phyloP scores from a whole-genome alignment of 2,888 invertebrate species.

The Ellobium chinense region DNA sequence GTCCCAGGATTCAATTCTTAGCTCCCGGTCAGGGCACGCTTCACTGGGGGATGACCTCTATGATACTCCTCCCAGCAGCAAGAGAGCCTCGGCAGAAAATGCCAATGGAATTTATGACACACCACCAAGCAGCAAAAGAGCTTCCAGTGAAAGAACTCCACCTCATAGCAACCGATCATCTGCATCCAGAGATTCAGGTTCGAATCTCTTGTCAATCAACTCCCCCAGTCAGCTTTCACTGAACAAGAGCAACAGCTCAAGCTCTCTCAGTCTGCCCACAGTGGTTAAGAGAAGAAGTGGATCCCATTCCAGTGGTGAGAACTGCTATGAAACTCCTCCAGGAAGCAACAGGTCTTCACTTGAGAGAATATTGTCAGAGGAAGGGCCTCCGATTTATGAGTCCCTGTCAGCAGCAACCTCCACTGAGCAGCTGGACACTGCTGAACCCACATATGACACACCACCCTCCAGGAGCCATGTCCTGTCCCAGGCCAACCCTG shows the following conservation, averaged over 20 bases:
- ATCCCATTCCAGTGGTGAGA: conserved; percentile 33
- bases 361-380: conserved; percentile 49
- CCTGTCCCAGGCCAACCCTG: conserved; percentile 21
- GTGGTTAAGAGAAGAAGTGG: conserved; percentile 12
- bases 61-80: conserved; percentile 35
- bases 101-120: conserved; percentile 57
- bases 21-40: conserved; percentile 26
- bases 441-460: conserved; percentile 51
- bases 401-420: conserved; percentile 33
- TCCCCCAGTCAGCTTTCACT: conserved; percentile 13
- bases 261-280: neutral
- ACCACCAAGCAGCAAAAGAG: conserved; percentile 57
- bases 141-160: conserved; percentile 51
- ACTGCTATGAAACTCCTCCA: conserved; percentile 51
- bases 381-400: conserved; percentile 45
- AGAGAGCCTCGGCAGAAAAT: conserved; percentile 10
- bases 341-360: conserved; percentile 51
- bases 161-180: conserved; percentile 50
- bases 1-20: neutral
- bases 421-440: conserved; percentile 8
- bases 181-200: conserved; percentile 35
- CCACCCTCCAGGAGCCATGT: conserved; percentile 47
- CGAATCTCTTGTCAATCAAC: neutral
- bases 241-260: neutral
- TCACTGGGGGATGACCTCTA: conserved; percentile 39